phyloP scores from a whole-genome alignment of 2,797 vertebrate species.

The Syngnathus rostellatus region DNA sequence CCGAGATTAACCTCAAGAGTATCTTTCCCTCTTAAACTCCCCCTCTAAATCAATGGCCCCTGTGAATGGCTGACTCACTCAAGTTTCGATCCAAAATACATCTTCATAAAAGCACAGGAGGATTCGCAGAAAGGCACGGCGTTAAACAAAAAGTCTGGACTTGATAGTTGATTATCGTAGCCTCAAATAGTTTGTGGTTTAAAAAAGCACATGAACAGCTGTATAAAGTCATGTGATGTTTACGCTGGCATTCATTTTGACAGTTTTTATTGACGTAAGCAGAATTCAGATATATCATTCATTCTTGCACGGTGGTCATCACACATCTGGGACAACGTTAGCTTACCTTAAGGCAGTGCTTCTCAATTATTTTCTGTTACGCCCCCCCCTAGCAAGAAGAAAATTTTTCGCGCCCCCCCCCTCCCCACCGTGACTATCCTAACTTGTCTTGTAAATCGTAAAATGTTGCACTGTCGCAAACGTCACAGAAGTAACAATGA shows the following conservation, averaged over 20 bases:
- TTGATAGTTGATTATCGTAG: not conserved
- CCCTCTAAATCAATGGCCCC: constrained; percentile 31
- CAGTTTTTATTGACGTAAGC: not conserved
- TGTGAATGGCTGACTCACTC: constrained; percentile 39
- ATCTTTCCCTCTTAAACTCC: constrained; percentile 29
- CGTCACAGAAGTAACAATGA: too few species aligned
- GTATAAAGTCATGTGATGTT: not conserved
- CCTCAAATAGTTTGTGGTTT: not conserved
- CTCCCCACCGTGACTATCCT: too few species aligned
- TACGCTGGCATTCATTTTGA: not conserved
- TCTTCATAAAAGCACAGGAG: constrained; percentile 9
- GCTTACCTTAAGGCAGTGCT: too few species aligned
- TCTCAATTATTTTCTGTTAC: too few species aligned
- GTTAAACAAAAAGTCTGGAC: not conserved
- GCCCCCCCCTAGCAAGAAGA: too few species aligned
- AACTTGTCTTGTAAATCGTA: too few species aligned
- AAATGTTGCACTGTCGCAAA: too few species aligned
- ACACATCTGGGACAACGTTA: too few species aligned
- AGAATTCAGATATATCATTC: not conserved
- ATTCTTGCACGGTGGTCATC: too few species aligned
- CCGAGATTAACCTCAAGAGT: constrained; percentile 34
- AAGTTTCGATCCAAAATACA: constrained; percentile 7
- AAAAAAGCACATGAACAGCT: not conserved
- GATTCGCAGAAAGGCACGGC: not conserved
- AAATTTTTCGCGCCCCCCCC: too few species aligned